Evolutionary conservation across 1,140 invertebrate genomes (phyloP), one percentile per base, ranked within the genome.

Genomic region (Bilobella aurantiaca): DNA sequence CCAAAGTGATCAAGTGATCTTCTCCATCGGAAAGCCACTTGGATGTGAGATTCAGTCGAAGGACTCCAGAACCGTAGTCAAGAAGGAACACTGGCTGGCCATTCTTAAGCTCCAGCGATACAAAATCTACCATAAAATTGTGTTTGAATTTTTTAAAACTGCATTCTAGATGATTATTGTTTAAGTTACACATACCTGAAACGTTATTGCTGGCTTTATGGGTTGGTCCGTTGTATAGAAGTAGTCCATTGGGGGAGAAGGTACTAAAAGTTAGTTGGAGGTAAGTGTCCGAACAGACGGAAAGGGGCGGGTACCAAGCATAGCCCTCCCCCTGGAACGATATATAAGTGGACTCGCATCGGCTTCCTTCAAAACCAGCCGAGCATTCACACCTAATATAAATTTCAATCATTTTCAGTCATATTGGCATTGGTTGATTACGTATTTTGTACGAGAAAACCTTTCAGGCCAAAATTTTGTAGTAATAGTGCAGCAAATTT

Each of bases 151-250:
- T 53, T 14, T 18, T 8, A 23, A 53, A 23, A 53, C 34, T 42
- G 34, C 8, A 18, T 42, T 42, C 18, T 42, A n/a, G 34, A 12
- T 42, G 34, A 42, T 12, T 42, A 12, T 42, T 12, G 23, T 53
- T 53, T 18, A 53, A 14, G 49, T 5, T 53, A 12, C 18, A 42
- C 18, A n/a, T 74, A 83, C 82, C 82, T 81, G 83, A 80, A 32
- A 88, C 79, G 56, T 80, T 77, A 23, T 86, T 75, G 12, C 62
- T n/a, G 2, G 76, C 77, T 58, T 77, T 75, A 12, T 74, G 76
- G 63, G 92, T 80, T 0, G 95, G 95, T 21, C 95, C 95, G 74
- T 91, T 82, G 76, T 97, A 98, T 76, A 98, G 89, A 27, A 98
- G 81, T 0, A 98, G 79, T 18, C 91, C 92, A 77, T 86, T 82